Base-by-base conservation (phyloP, 2,113 vertebrate genomes). In the Oryzias celebensis region DNA sequence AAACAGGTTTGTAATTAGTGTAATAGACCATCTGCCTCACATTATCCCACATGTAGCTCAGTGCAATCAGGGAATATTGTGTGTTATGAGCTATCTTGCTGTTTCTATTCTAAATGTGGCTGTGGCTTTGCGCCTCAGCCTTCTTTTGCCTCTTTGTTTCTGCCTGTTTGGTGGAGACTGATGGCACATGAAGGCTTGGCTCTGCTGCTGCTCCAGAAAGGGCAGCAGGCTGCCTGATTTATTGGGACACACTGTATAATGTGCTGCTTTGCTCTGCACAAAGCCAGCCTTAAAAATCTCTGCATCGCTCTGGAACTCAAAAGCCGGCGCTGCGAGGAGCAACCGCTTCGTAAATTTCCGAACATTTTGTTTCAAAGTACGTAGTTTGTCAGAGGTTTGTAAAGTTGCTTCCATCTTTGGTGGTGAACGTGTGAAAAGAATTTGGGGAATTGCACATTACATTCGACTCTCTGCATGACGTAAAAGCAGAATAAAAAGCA, bases 1-100 rank as follows among this genome's bases (percentile, higher is more conserved):
- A 79, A 80, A 70, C 62, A 65, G 52, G 51, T 63, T 65, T 62
- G 80, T 87, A 88, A 89, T 90, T 87, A 83, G 82, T 62, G 87
- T 80, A 57, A 28, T 49, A 51, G 60, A 78, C 83, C 83, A 88
- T 88, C 86, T 89, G 81, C 75, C 71, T 68, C 47, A 3, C 41
- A 69, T 83, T 81, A 74, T 76, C 68, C 45, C 68, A 62, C 14
- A 58, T 60, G 62, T 63, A 73, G 53, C 71, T 81, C 26, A 55
- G 55, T 74, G 56, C 67, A 60, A 75, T 65, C 69, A 69, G 74
- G 77, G 60, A 65, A 51, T 68, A 73, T 64, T 73, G 50, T 51
- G 50, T 79, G 53, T 47, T 53, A 15, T 49, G 57, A n/a, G 61
- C 43, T 51, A 18, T 61, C 62, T 75, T 43, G 23, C 55, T 24